phyloP scores from a whole-genome alignment of 2,797 vertebrate genomes.

The Lindbergichthys nudifrons region DNA sequence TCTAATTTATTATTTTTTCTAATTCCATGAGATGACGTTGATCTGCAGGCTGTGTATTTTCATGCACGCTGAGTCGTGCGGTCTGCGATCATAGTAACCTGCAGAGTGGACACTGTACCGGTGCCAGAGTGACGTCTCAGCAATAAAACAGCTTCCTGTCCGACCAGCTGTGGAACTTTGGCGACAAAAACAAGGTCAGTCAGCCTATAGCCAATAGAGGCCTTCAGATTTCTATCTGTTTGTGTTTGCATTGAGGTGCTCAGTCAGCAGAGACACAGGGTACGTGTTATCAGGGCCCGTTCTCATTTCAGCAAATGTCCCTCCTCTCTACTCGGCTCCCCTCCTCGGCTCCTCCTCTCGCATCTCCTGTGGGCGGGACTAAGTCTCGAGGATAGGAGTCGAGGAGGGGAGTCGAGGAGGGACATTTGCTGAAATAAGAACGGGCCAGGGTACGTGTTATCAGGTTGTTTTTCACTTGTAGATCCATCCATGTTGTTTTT shows the following conservation, averaged over 20 bases:
- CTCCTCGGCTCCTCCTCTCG: too few relatives aligned
- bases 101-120: background rate
- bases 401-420: too few relatives aligned
- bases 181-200: background rate
- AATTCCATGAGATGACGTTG: background rate
- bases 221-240: constrained; percentile 9
- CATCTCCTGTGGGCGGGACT: too few relatives aligned
- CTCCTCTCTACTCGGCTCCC: too few relatives aligned
- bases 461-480: background rate
- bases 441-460: constrained; percentile 1
- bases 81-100: background rate
- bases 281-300: background rate
- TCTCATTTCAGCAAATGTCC: too few relatives aligned
- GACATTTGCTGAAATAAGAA: too few relatives aligned
- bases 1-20: too few relatives aligned
- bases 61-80: background rate
- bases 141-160: constrained; percentile 18
- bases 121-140: constrained; percentile 8
- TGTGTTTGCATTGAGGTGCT: constrained; percentile 9
- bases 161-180: constrained; percentile 27
- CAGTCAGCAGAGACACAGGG: background rate
- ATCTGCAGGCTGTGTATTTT: background rate
- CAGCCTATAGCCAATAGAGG: background rate
- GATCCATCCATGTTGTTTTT: background rate
- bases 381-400: too few relatives aligned